A percentile compares a stretch with the other conserved stretches of the same genome.
These are phyloP conservation scores for Antennarius maculatus DNA, from an alignment of 2,797 vertebrate genomes.

Conservation along the genomic window DNA sequence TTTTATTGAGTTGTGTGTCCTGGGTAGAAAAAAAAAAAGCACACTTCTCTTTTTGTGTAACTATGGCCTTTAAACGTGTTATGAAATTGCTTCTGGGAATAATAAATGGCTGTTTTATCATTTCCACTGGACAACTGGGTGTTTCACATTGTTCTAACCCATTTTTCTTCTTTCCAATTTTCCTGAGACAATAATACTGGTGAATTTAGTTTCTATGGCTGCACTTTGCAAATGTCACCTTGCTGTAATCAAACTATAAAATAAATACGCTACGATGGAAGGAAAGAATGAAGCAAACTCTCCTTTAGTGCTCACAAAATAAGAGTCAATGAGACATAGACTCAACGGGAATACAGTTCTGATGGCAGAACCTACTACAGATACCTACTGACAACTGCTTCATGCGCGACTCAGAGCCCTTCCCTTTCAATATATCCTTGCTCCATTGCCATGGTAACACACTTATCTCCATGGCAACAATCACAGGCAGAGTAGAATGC, in stretches of 20 bases:
- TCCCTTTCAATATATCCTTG: slow-evolving; percentile 49
- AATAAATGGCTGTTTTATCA: slow-evolving; percentile 6
- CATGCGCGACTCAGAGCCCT: slow-evolving; percentile 34
- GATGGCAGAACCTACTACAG: slow-evolving; percentile 2
- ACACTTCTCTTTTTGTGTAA: slow-evolving; percentile 12
- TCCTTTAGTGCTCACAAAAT: not conserved
- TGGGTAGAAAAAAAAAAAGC: not conserved
- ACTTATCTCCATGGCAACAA: slow-evolving; percentile 68
- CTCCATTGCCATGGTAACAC: slow-evolving; percentile 65
- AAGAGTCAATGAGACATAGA: not conserved
- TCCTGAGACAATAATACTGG: not conserved
- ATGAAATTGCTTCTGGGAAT: slow-evolving; percentile 22
- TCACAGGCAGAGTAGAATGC: slow-evolving; percentile 71
- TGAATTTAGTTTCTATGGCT: not conserved
- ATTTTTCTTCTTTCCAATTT: not conserved
- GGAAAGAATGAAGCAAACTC: not conserved
- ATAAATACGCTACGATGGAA: not conserved
- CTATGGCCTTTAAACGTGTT: slow-evolving; percentile 29
- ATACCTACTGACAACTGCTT: slow-evolving; percentile 32
- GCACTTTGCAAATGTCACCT: not conserved
- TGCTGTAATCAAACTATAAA: not conserved
- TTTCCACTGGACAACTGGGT: not conserved
- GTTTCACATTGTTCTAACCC: not conserved
- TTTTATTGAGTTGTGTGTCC: slow-evolving; percentile 22
- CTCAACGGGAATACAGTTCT: not conserved